Base-by-base conservation (phyloP, 2,113 vertebrate genomes). In the Azemiops feae region DNA sequence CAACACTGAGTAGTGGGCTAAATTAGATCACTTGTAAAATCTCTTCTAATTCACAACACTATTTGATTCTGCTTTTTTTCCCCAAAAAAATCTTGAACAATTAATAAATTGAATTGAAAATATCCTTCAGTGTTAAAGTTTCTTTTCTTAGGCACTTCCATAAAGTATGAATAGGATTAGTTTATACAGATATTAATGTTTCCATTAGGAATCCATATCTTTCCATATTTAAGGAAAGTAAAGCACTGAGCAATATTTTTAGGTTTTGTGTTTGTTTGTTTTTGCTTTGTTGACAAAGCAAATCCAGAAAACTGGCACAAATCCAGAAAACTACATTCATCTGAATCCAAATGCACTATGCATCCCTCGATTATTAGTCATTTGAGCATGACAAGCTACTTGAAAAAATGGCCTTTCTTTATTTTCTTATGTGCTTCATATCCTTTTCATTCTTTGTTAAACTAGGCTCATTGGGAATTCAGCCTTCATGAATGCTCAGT, bases 281-380 rank as follows among this genome's bases (percentile, higher is more conserved):
- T 87, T 94, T 85, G 52, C 88, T 34, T 2, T 30, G n/a, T 2
- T 30, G 87, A 86, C 1, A 0, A n/a, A n/a, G 0, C 53, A 55
- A n/a, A 88, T 2, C 55, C 4, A 4, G 87, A 20, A 93, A 92
- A 45, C 43, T 6, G 0, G 22, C 16, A 89, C 53, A 55, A n/a
- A 88, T 2, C 55, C 4, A 4, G 87, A 20, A 93, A 92, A 45
- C 43, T 6, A 2, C 54, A 0, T 89, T 39, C 69, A 81, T 39
- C 27, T 85, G 58, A 0, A 0, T 87, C 90, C 34, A 23, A 47
- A 64, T 88, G 3, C 45, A 47, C 0, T 0, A 0, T 60, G 27
- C 91, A 30, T 52, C 88, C 14, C 45, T 89, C 57, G 92, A 91
- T 93, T 87, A 2, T 64, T 64, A 7, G 7, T 92, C 30, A 53